These are phyloP conservation scores for Marmota flaviventris DNA, from an alignment of 2,113 vertebrate species.

Conservation along the genomic window DNA sequence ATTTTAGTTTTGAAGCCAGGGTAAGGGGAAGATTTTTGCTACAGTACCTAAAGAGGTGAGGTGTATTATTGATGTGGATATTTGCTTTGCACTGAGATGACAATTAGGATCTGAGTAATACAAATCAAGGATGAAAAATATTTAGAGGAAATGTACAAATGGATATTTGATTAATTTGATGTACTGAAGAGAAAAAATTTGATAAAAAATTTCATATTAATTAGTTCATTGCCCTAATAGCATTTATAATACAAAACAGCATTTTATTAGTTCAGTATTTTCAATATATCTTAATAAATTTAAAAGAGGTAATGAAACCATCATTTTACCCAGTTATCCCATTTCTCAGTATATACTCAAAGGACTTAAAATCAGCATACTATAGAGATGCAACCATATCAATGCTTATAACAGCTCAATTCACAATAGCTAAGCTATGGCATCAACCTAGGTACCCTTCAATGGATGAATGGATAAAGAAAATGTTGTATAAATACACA, in stretches of 20 bases:
- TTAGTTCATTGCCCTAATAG: background rate
- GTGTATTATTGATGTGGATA: background rate
- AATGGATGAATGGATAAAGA: too few species aligned
- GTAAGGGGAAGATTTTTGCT: background rate
- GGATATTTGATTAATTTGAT: background rate
- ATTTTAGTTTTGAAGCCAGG: background rate
- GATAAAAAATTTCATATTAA: background rate
- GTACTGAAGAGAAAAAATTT: background rate
- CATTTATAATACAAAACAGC: background rate
- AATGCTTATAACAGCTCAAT: too few species aligned
- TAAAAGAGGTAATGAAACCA: background rate
- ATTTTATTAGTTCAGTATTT: background rate
- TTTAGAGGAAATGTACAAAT: background rate
- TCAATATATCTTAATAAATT: background rate
- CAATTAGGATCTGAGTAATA: background rate
- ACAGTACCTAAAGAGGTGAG: accelerated
- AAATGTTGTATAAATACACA: too few species aligned
- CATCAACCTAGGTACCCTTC: too few species aligned
- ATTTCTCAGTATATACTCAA: too few species aligned
- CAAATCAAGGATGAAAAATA: background rate
- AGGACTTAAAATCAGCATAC: too few species aligned
- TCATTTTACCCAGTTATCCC: too few species aligned
- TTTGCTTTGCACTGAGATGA: background rate
- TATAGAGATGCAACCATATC: too few species aligned
- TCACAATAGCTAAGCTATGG: too few species aligned